Percentiles rank a stretch among this genome's conserved stretches.
phyloP scores from a whole-genome alignment of 1,140 invertebrate species.

The Adoxophyes honmai region DNA sequence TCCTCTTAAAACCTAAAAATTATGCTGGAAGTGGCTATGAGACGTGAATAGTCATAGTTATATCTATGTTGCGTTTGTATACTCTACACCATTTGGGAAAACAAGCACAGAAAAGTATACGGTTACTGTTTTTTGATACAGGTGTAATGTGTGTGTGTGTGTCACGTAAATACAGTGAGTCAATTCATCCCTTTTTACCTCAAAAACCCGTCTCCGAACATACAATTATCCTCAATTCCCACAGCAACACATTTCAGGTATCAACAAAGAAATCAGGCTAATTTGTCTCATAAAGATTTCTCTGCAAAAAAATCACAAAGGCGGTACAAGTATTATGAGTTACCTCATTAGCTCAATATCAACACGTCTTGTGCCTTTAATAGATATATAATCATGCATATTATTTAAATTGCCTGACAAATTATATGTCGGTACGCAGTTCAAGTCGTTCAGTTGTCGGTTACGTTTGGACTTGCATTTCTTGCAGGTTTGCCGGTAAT shows the following conservation, averaged over 20 bases:
- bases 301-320: conserved; percentile 26
- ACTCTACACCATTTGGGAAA: too few relatives aligned
- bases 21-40: too few relatives aligned
- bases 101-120: too few relatives aligned
- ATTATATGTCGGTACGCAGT: conserved; percentile 60
- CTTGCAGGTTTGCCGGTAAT: conserved; percentile 43
- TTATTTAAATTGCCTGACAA: conserved; percentile 73
- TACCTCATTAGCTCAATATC: conserved; percentile 62
- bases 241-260: neutral
- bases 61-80: too few relatives aligned
- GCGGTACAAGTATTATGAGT: conserved; percentile 30
- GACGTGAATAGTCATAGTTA: too few relatives aligned
- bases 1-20: too few relatives aligned
- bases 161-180: too few relatives aligned
- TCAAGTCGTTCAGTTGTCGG: conserved; percentile 55
- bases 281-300: conserved; percentile 26
- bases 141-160: too few relatives aligned
- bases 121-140: too few relatives aligned
- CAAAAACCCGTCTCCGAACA: neutral
- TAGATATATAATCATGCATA: conserved; percentile 71
- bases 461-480: conserved; percentile 59
- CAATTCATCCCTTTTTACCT: neutral
- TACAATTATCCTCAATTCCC: neutral
- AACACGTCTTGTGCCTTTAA: conserved; percentile 62
- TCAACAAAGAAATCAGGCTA: conserved; percentile 3